Base-by-base conservation (phyloP, 2,888 invertebrate genomes). In the Polietes domitor region DNA sequence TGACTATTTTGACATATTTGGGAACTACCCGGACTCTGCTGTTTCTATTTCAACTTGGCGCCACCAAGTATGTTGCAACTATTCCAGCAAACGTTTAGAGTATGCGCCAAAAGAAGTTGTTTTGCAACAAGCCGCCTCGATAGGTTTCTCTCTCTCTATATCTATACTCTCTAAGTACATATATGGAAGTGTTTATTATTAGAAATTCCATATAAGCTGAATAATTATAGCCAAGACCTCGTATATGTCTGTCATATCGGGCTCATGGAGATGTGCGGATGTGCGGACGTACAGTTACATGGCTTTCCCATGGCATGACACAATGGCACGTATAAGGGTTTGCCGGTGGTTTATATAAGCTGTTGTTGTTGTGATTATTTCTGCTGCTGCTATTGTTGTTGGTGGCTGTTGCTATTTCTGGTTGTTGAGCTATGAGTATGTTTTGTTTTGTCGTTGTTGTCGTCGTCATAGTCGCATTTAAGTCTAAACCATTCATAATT, bases 401-500 rank as follows among this genome's bases (percentile, higher is more conserved):
- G 10, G 19, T 41, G 41, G 41, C 19, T 37, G 65, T 61, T 61
- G 61, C 17, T 32, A 15, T 17, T 28, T 50, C 26, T 71, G 9
- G 32, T 63, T 17, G 5, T 26, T 58, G 21, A n/a, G 37, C 9
- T 17, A 10, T 4, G n/a, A 15, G 43, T 32, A 41, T 68, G 53
- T 53, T 47, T 47, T 12, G 37, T 12, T 26, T 70, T 55, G 37
- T 37, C 12, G 53, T 7, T 32, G n/a, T 53, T 32, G 21, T 47
- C 32, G 37, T 28, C 1, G 50, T 47, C 6, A 43, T 63, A 41
- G 41, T 41, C 21, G 43, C 47, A 50, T 77, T 61, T 77, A 61
- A 71, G 70, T 47, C 61, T 37, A 71, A 71, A 71, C 77, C 61
- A 71, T 71, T 71, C 61, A 77, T 63, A 77, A 77, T 77, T 71